Evolutionary conservation across 2,113 vertebrate species (phyloP), one percentile per base, ranked within the genome.

Genomic region (Crypturellus undulatus): DNA sequence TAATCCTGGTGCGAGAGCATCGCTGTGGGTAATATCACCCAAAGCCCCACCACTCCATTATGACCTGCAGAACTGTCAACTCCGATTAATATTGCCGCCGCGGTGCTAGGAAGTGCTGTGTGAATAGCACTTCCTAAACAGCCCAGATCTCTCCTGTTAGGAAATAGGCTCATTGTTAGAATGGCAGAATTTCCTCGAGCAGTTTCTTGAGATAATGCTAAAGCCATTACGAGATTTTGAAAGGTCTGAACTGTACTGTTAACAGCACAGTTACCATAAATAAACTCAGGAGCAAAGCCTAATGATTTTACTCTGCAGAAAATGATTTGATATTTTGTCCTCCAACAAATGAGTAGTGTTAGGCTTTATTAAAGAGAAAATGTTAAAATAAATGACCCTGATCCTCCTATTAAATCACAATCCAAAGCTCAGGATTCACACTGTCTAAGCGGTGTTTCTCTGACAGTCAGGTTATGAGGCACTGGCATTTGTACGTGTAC

Each of bases 41-140:
- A 36, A 34, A 68, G 28, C 67, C 28, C 28, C 63, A 42, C 36
- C 83, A 32, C 34, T 62, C 26, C 20, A 3, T 79, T 84, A 43
- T 82, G 78, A 69, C 52, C 30, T 82, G 0, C 62, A 40, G 30
- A 89, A 58, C 3, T 3, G 28, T 34, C 40, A 79, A 58, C 21
- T 72, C 26, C 0, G 0, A 11, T 85, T 56, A 59, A 25, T 75
- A 38, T 38, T 47, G 60, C 38, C 45, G 73, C 38, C 32, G 0
- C 14, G 38, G 30, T 5, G 49, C 13, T 16, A 63, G 26, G 54
- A 56, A 56, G 28, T 56, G 54, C 54, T 77, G 24, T 70, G 87
- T 62, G 49, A 78, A 34, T 52, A 79, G 45, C 30, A 38, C 70
- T 84, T 84, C 51, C 51, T 75, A 68, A 71, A 81, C 56, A 75